Percentiles rank a stretch among this genome's conserved stretches.
Conservation (phyloP, 1,140 invertebrate genomes). For the Drosophila fuyamai region DNA sequence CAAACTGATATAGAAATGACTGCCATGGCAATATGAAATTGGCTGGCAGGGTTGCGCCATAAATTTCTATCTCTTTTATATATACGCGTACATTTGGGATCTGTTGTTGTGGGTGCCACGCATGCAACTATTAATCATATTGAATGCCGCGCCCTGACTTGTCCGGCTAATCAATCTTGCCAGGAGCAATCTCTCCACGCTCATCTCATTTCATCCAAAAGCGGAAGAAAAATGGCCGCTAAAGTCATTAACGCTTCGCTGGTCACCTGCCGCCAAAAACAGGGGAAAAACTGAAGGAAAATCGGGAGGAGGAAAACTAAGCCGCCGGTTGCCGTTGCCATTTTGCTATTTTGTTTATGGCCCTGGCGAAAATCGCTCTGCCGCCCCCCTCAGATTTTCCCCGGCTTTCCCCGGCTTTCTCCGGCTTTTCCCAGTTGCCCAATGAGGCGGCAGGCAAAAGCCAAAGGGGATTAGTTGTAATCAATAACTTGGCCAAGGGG, state of each 20-base stretch:
- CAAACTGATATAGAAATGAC: conserved; percentile 17
- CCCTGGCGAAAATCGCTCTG: conserved; percentile 63
- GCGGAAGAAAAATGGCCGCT: conserved; percentile 73
- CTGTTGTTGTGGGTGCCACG: conserved; percentile 59
- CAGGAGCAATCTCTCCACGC: conserved; percentile 62
- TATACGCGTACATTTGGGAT: not conserved
- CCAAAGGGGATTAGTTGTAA: conserved; percentile 82
- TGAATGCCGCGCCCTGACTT: conserved; percentile 53
- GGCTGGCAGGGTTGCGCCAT: conserved; percentile 67
- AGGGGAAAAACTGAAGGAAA: not conserved
- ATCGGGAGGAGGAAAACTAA: conserved; percentile 43
- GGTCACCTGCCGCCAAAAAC: conserved; percentile 62
- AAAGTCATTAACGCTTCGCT: conserved; percentile 80
- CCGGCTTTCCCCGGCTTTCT: not conserved
- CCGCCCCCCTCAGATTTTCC: not conserved
- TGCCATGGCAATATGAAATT: conserved; percentile 63
- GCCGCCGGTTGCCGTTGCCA: conserved; percentile 66
- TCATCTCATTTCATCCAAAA: conserved; percentile 36
- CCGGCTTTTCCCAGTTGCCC: conserved; percentile 48
- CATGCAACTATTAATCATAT: conserved; percentile 82
- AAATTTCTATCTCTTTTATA: conserved; percentile 56
- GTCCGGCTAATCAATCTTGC: conserved; percentile 77
- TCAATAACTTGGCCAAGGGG: conserved; percentile 72
- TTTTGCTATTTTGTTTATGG: conserved; percentile 79
- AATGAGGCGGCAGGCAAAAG: conserved; percentile 78